These are phyloP conservation scores for Cheilosia scutellata DNA, from an alignment of 2,888 invertebrate species.

Conservation along the genomic window DNA sequence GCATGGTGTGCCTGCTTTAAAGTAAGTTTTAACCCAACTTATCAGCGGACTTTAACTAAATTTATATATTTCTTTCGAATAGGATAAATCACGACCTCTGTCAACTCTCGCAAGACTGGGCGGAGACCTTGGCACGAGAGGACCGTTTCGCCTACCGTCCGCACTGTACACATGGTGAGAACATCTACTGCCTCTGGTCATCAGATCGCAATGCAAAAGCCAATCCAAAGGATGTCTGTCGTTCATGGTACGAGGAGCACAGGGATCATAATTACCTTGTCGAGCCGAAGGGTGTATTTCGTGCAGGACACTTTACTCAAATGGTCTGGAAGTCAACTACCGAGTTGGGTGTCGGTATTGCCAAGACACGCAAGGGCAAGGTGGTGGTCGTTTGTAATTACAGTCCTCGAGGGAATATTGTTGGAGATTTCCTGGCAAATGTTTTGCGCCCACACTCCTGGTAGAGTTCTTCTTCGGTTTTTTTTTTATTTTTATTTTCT, in stretches of 20 bases:
- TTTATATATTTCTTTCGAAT: constrained; percentile 74
- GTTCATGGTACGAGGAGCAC: constrained; percentile 86
- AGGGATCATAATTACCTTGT: constrained; percentile 85
- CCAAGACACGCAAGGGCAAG: constrained; percentile 90
- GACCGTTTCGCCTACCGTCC: constrained; percentile 88
- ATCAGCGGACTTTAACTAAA: not conserved
- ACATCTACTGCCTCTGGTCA: constrained; percentile 86
- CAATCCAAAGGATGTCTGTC: constrained; percentile 85
- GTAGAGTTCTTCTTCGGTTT: constrained; percentile 1
- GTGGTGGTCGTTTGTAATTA: constrained; percentile 89
- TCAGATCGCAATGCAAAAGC: constrained; percentile 85
- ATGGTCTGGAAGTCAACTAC: constrained; percentile 89
- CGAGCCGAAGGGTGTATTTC: constrained; percentile 82
- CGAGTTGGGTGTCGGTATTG: constrained; percentile 89
- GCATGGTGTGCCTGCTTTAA: constrained; percentile 86
- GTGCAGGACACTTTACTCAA: constrained; percentile 89
- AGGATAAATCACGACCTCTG: constrained; percentile 87
- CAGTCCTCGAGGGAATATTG: constrained; percentile 78
- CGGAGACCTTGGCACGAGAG: constrained; percentile 87
- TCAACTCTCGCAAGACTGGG: constrained; percentile 89
- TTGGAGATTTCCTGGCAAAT: constrained; percentile 78
- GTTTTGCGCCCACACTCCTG: constrained; percentile 76
- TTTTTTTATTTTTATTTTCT: constrained; percentile 33
- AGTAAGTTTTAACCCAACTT: constrained; percentile 80
- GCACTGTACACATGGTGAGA: constrained; percentile 87